Conservation (phyloP, 1,140 invertebrate genomes). For the Bombus sylvicola region DNA sequence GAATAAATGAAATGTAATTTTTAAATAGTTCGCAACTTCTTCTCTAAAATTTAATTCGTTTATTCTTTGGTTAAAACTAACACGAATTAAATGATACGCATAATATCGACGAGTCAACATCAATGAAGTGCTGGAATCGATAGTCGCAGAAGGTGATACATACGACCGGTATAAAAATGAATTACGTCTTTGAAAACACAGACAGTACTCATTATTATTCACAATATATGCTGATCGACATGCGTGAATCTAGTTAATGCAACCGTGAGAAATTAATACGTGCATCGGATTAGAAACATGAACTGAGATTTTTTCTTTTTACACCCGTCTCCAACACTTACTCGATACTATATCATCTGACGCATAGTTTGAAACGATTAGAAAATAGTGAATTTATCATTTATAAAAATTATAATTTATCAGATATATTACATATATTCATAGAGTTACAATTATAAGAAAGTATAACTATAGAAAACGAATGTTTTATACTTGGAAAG, state of each 20-base stretch:
- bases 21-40: background rate
- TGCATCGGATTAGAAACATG: background rate
- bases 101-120: background rate
- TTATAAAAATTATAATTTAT: background rate
- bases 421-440: background rate
- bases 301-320: too few species aligned
- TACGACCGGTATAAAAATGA: slow-evolving; percentile 18
- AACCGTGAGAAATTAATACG: slow-evolving; percentile 18
- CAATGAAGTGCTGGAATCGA: slow-evolving; percentile 9
- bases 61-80: background rate
- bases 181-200: background rate
- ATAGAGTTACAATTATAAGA: too few species aligned
- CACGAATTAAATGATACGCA: background rate
- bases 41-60: background rate
- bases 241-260: background rate
- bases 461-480: background rate
- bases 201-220: background rate
- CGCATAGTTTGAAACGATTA: background rate
- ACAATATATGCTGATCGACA: background rate
- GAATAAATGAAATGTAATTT: background rate
- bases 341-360: background rate
- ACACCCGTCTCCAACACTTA: background rate
- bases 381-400: background rate
- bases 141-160: slow-evolving; percentile 14
- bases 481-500: background rate